Base-by-base conservation (phyloP, 2,113 vertebrate species). In the Morone chrysops region DNA sequence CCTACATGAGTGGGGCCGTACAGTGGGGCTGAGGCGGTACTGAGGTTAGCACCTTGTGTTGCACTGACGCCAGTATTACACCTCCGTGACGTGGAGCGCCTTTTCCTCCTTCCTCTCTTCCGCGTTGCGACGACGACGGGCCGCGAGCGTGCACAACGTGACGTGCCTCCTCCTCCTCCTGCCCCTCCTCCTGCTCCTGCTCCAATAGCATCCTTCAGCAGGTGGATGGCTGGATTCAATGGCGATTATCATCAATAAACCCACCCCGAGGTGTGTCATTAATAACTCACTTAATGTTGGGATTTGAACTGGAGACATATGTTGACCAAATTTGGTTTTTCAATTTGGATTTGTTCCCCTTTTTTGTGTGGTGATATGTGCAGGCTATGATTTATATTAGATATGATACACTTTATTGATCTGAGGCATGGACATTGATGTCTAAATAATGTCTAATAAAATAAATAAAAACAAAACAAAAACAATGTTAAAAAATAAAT, bases 1-100 rank as follows among this genome's bases (percentile, higher is more conserved):
- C 48, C 54, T 9, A 59, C 60, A 80, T 45, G 67, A 59, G 25
- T 25, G 25, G 56, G 4, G 16, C 36, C 5, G 62, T 14, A 25
- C 40, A 22, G 4, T 0, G 47, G 67, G 36, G 8, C n/a, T 36
- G 63, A n/a, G 31, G 17, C 14, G 38, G 62, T 1, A 5, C 48
- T 38, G 80, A 69, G 71, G 90, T 78, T 25, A 75, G 89, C 83
- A 79, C 87, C 85, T 83, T 84, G 86, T 78, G 84, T 81, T 61
- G 69, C 78, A 57, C 83, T 89, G 89, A 92, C 89, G 89, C 80
- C 79, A 31, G 65, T 77, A 60, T 89, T 88, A 89, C 94, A 94
- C 95, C 91, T 93, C 90, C 76, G 91, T 95, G 95, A 96, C 95
- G 95, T 94, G 94, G 94, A 94, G 82, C 1, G 70, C 81, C 83